A percentile compares a stretch with the other conserved stretches of the same genome.
phyloP scores from a whole-genome alignment of 2,888 invertebrate genomes.

The Polylopha cassiicola region DNA sequence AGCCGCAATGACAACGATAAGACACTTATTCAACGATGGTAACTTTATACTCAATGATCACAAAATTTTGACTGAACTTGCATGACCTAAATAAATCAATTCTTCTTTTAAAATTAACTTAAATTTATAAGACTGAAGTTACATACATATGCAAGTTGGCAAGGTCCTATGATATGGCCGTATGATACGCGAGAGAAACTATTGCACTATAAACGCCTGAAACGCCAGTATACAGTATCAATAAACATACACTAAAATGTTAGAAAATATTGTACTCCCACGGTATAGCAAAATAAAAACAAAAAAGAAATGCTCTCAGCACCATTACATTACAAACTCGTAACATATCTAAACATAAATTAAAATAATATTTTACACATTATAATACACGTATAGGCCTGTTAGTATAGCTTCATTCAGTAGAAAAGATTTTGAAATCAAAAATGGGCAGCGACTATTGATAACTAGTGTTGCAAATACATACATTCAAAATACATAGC shows the following conservation, averaged over 20 bases:
- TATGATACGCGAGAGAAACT: slow-evolving; percentile 26
- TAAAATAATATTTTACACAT: slow-evolving; percentile 64
- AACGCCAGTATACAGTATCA: slow-evolving; percentile 13
- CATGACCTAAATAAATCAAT: slow-evolving; percentile 21
- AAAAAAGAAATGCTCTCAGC: slow-evolving; percentile 53
- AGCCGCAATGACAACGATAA: slow-evolving; percentile 60
- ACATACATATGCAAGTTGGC: slow-evolving; percentile 15
- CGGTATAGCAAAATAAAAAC: slow-evolving; percentile 38
- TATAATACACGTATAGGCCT: slow-evolving; percentile 44
- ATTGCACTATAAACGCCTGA: slow-evolving; percentile 23
- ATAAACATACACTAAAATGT: slow-evolving; percentile 9
- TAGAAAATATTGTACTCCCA: slow-evolving; percentile 11
- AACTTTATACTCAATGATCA: slow-evolving; percentile 60
- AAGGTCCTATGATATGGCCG: slow-evolving; percentile 7
- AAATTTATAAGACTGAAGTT: too few species aligned
- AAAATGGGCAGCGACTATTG: neutral
- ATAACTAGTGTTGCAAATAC: too few species aligned
- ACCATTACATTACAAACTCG: slow-evolving; percentile 52
- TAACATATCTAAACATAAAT: slow-evolving; percentile 57
- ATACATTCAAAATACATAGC: too few species aligned
- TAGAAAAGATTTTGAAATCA: slow-evolving; percentile 4
- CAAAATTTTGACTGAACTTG: slow-evolving; percentile 60
- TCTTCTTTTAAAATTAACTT: too few species aligned
- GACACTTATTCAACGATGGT: slow-evolving; percentile 61
- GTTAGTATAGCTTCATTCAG: slow-evolving; percentile 17